Base-by-base conservation (phyloP, 2,888 invertebrate genomes). In the Teleiodes luculella region DNA sequence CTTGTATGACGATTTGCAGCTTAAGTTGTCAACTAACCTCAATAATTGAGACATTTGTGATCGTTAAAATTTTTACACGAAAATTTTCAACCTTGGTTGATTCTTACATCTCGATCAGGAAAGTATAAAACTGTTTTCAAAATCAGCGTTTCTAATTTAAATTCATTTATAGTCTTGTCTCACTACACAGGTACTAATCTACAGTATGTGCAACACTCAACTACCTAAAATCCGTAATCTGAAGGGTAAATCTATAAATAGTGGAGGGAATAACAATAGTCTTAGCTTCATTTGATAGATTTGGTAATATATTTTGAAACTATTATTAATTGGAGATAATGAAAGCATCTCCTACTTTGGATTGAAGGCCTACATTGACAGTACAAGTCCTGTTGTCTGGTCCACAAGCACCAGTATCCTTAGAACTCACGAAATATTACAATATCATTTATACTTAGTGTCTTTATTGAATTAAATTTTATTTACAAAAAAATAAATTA, bases 241-340 rank as follows among this genome's bases (percentile, higher is more conserved):
- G 70, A 72, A 70, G 74, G 71, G 66, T 65, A 63, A 65, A 63
- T 78, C 68, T 83, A 81, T 71, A 75, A 63, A 68, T 81, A 86
- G 78, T 86, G 86, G 86, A 86, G 84, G 86, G 85, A 81, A 78
- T 84, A 72, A 76, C 14, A 70, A 76, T 79, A 85, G 79, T 85
- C 82, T 82, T 81, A 79, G 67, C 64, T 79, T 78, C 70, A 70
- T 24, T 4, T 73, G 74, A 71, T 72, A 64, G 60, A 54, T 63
- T 58, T 60, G 47, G 16, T 47, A 53, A 53, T 51, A 48, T 18
- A 48, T 58, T 43, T 57, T 54, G 57, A 39, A 45, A 56, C 51
- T 49, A 46, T 53, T 53, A 33, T 43, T 49, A 49, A 48, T 45
- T 52, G 31, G 59, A 46, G 50, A 53, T 55, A 59, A 68, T 65